Conservation (phyloP, 92 coral and sea anemone genomes). For the Palythoa heliodiscus region DNA sequence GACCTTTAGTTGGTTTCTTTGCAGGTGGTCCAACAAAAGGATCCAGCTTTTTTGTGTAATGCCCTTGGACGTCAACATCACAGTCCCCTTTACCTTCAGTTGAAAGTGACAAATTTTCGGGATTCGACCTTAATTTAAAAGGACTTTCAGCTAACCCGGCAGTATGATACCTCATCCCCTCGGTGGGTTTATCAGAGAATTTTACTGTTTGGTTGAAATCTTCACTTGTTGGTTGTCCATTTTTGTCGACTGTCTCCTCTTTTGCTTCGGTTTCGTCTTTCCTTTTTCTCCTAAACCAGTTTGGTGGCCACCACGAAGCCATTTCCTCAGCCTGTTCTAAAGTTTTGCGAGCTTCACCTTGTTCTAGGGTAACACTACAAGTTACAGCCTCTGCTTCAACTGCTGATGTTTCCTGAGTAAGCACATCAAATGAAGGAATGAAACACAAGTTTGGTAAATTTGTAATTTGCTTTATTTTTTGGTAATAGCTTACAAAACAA, state of each 20-base stretch:
- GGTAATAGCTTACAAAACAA: too few relatives aligned
- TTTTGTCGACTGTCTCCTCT: constrained; percentile 32
- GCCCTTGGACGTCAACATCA: constrained; percentile 30
- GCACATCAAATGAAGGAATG: background rate
- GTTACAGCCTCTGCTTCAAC: constrained; percentile 31
- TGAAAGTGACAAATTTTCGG: background rate
- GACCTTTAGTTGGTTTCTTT: constrained; percentile 22
- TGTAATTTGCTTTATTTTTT: background rate
- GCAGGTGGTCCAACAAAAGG: constrained; percentile 25
- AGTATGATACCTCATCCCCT: background rate
- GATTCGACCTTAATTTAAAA: constrained; percentile 13
- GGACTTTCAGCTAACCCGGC: constrained; percentile 4
- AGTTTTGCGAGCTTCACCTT: constrained; percentile 1
- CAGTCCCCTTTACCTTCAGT: background rate
- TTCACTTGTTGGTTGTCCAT: constrained; percentile 53
- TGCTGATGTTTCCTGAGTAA: constrained; percentile 21
- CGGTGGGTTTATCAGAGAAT: background rate
- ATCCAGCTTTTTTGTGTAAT: constrained; percentile 40
- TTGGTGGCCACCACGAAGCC: constrained; percentile 48
- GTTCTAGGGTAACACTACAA: constrained; percentile 31
- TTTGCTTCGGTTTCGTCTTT: constrained; percentile 6
- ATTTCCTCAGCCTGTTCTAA: constrained; percentile 1
- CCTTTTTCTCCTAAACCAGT: constrained; percentile 46
- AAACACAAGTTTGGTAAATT: background rate
- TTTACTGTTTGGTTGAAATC: constrained; percentile 45